Percentiles rank a stretch among this genome's conserved stretches.
phyloP scores from a whole-genome alignment of 2,797 vertebrate species.

The Erpetoichthys calabaricus region DNA sequence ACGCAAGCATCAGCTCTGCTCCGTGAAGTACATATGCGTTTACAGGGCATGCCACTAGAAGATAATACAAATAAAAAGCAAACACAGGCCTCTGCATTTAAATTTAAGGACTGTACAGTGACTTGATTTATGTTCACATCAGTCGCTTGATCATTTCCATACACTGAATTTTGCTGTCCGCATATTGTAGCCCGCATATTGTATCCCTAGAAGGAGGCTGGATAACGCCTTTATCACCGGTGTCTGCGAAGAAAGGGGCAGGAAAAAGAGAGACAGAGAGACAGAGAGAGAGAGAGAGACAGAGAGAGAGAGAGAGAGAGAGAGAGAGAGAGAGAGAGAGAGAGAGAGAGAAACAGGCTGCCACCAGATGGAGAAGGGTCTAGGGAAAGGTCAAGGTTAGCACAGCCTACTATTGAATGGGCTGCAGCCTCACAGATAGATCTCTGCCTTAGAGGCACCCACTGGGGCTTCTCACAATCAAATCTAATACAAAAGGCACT shows the following conservation, averaged over 20 bases:
- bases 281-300: conserved; percentile 37
- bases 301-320: conserved; percentile 31
- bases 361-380: conserved; percentile 79
- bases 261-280: conserved; percentile 16
- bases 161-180: conserved; percentile 67
- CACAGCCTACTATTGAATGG: conserved; percentile 68
- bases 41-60: too few species aligned
- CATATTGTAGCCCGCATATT: conserved; percentile 34
- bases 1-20: too few species aligned
- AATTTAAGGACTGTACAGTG: too few species aligned
- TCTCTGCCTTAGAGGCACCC: conserved; percentile 71
- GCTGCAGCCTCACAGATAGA: conserved; percentile 69
- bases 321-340: conserved; percentile 29
- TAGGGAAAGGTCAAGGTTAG: conserved; percentile 82
- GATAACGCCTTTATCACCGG: conserved; percentile 75
- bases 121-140: conserved; percentile 75
- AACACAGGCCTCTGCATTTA: too few species aligned
- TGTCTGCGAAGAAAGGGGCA: conserved; percentile 54
- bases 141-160: conserved; percentile 71
- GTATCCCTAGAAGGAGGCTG: conserved; percentile 52
- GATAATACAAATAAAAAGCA: too few species aligned
- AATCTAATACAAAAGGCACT: conserved; percentile 72
- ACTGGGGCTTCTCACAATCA: conserved; percentile 71
- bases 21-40: too few species aligned
- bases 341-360: conserved; percentile 51